Evolutionary conservation across 1,140 invertebrate genomes (phyloP), one percentile per base, ranked within the genome.

Genomic region (Drosophila suzukii): DNA sequence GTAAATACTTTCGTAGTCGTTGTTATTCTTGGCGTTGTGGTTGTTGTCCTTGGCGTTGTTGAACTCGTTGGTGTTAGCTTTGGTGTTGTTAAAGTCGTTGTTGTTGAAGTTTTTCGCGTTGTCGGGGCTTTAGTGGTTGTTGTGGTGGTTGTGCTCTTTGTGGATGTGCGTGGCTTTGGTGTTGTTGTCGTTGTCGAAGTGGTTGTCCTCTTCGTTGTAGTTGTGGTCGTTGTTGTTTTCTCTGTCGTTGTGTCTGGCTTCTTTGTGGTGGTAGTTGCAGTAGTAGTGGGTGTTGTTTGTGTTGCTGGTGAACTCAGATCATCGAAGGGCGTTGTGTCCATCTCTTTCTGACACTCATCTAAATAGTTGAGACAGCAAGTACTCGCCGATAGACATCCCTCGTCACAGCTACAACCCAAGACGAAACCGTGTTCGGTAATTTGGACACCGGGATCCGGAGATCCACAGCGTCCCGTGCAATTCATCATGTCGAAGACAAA

Each of bases 341-440:
- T 38, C 8, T 15, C 15, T 6, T 7, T 2, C 0, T 47, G 6
- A 41, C 81, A 85, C 20, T 44, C 49, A 0, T 20, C 34, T 0
- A 47, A 1, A 62, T 80, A 92, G 38, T 92, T 76, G 0, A 58
- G 44, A 51, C 91, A 92, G 38, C 91, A 92, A 6, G 57, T 82
- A 0, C 61, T 59, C 0, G 8, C 0, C 0, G 30, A n/a, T 2
- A 62, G 11, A 38, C 91, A 92, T 0, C 54, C 51, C 0, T 67
- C 62, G 51, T 78, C 32, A 15, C 91, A 92, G 7, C 54, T 75
- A 41, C 91, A 92, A 2, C 53, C 58, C 7, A 63, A 38, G 3
- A 78, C n/a, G 10, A 53, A 0, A 11, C 30, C 20, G 27, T 17
- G 3, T 24, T 13, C 8, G 3, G 0, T 20, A 2, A 6, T 0